Conservation (phyloP, 2,888 invertebrate species). For the Cryptocheilus praepositus region DNA sequence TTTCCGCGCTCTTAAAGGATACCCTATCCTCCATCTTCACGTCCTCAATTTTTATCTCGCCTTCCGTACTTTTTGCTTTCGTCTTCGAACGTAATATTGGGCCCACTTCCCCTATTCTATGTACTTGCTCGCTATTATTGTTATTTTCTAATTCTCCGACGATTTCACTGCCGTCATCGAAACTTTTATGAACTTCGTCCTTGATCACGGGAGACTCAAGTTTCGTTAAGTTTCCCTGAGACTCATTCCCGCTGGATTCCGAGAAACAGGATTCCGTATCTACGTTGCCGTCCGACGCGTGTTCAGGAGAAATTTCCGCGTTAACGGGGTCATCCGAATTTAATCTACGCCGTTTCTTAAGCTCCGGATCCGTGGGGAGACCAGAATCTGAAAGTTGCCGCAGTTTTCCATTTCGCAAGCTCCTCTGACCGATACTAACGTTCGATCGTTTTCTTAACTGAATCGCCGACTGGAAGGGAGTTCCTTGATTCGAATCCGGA, state of each 20-base stretch:
- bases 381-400: conserved; percentile 76
- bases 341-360: conserved; percentile 59
- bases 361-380: conserved; percentile 55
- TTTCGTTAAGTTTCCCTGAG: conserved; percentile 21
- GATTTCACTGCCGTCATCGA: conserved; percentile 52
- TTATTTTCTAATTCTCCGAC: conserved; percentile 64
- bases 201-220: conserved; percentile 38
- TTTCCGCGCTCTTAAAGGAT: conserved; percentile 29
- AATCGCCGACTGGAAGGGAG: conserved; percentile 44
- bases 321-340: conserved; percentile 59
- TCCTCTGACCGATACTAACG: conserved; percentile 75
- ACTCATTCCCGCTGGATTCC: conserved; percentile 57
- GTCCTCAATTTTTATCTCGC: conserved; percentile 53
- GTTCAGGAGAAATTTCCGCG: conserved; percentile 49
- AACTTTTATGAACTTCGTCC: conserved; percentile 46
- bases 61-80: conserved; percentile 65
- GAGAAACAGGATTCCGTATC: conserved; percentile 62
- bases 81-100: conserved; percentile 71
- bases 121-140: conserved; percentile 67
- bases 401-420: conserved; percentile 81
- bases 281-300: conserved; percentile 51
- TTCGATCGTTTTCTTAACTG: conserved; percentile 58
- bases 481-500: conserved; percentile 41
- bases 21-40: conserved; percentile 46
- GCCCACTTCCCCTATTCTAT: conserved; percentile 60